A percentile compares a stretch with the other conserved stretches of the same genome.
Conservation (phyloP, 2,797 vertebrate species). For the Rhincodon typus region DNA sequence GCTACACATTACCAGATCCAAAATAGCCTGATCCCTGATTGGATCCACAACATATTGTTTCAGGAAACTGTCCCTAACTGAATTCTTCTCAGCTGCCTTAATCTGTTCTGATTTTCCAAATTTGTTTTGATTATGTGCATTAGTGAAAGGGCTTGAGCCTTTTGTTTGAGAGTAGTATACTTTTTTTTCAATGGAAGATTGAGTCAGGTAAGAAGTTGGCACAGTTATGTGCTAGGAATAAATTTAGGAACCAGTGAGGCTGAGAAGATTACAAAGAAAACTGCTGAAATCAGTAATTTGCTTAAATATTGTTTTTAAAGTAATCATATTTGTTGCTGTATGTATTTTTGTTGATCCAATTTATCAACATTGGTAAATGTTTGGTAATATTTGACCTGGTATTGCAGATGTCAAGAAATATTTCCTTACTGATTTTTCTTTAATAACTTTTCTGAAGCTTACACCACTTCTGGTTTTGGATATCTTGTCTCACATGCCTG, state of each 20-base stretch:
- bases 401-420: neutral
- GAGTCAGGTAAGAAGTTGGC: neutral
- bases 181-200: neutral
- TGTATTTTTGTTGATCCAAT: neutral
- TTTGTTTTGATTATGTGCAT: neutral
- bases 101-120: too few species aligned
- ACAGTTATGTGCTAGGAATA: neutral
- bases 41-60: too few species aligned
- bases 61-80: too few species aligned
- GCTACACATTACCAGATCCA: too few species aligned
- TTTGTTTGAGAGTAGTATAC: neutral
- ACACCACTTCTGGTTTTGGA: slow-evolving; percentile 25
- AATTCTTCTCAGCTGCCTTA: too few species aligned
- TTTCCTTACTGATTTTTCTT: neutral
- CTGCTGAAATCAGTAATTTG: neutral
- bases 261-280: neutral
- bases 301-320: neutral
- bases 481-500: slow-evolving; percentile 7
- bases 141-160: neutral
- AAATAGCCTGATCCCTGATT: too few species aligned
- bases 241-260: neutral
- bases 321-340: neutral
- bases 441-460: neutral
- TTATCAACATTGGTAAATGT: neutral
- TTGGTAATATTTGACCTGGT: neutral